phyloP scores from a whole-genome alignment of 2,113 vertebrate species.

The Cololabis saira region DNA sequence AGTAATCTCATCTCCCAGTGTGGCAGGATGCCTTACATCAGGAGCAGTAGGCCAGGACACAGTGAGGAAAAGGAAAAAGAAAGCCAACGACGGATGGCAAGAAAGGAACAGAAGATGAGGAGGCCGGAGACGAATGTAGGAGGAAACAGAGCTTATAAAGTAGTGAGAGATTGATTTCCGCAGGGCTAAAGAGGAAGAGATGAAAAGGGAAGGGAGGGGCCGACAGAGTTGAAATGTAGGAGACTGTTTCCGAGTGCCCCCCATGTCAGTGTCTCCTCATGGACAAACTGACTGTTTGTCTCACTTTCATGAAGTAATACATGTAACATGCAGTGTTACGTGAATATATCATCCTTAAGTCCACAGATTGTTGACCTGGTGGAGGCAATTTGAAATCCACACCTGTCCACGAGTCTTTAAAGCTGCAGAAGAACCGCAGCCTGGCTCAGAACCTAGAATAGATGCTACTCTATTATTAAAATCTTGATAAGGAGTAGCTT shows the following conservation, averaged over 20 bases:
- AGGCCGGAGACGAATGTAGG: constrained; percentile 19
- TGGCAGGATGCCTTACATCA: constrained; percentile 47
- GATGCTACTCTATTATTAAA: constrained; percentile 58
- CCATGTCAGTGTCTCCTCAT: background rate
- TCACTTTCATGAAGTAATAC: background rate
- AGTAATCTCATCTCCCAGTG: constrained; percentile 64
- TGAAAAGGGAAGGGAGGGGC: constrained; percentile 1
- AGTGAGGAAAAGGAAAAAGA: constrained; percentile 19
- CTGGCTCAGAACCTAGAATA: constrained; percentile 39
- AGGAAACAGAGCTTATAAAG: constrained; percentile 44
- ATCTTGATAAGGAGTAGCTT: constrained; percentile 44
- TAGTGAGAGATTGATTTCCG: constrained; percentile 24
- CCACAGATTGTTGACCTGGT: constrained; percentile 9
- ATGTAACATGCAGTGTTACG: background rate
- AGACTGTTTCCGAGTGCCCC: constrained; percentile 11
- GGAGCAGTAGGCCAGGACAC: constrained; percentile 25
- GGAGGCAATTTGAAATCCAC: constrained; percentile 25
- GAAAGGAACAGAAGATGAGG: constrained; percentile 1
- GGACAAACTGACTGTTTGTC: background rate
- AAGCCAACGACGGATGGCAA: constrained; percentile 16
- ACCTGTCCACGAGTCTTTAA: constrained; percentile 15
- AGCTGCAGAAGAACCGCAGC: constrained; percentile 16
- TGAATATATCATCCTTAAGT: background rate
- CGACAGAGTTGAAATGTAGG: constrained; percentile 5
- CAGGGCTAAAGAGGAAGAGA: constrained; percentile 7